Percentiles rank a stretch among this genome's conserved stretches.
phyloP scores from a whole-genome alignment of 2,113 vertebrate species.

The Climacteris rufus region DNA sequence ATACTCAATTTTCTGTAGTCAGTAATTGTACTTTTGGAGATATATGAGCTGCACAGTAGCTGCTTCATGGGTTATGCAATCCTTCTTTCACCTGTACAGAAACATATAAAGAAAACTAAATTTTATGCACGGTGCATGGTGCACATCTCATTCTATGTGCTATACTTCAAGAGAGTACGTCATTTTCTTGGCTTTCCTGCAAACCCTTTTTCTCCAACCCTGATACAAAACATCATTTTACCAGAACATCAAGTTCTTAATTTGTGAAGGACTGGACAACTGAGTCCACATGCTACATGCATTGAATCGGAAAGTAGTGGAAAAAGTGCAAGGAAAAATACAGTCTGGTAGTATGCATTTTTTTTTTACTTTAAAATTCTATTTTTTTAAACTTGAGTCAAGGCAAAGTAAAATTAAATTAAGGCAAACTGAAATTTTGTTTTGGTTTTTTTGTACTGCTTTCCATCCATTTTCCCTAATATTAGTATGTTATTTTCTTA shows the following conservation, averaged over 20 bases:
- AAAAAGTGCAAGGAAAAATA: background rate
- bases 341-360: background rate
- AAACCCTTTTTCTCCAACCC: background rate
- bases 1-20: background rate
- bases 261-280: background rate
- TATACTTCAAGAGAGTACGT: background rate
- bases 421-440: background rate
- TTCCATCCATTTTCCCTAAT: background rate
- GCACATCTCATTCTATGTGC: background rate
- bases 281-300: background rate
- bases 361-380: background rate
- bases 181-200: background rate
- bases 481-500: accelerated
- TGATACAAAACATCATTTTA: background rate
- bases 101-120: background rate
- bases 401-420: background rate
- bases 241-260: background rate
- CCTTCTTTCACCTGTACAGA: background rate
- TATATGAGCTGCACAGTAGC: background rate
- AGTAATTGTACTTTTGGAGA: background rate
- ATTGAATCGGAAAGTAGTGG: background rate
- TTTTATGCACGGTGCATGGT: background rate
- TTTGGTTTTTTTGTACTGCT: background rate
- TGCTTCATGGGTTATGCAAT: background rate
- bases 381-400: background rate